These are phyloP conservation scores for Drosophila acutilabella DNA, from an alignment of 2,888 invertebrate genomes.

Conservation along the genomic window DNA sequence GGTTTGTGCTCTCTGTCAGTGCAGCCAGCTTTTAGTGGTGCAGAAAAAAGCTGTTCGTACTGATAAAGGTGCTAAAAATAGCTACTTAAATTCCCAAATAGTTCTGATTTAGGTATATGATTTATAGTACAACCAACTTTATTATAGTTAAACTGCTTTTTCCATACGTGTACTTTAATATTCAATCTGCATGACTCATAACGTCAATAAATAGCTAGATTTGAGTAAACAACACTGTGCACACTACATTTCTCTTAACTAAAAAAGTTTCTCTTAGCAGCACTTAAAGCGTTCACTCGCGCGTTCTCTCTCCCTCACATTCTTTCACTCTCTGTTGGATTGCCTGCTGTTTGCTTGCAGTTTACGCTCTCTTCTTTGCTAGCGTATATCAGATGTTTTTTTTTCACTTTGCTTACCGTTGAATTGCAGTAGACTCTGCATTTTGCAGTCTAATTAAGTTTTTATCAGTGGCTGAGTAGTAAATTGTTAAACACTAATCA, in stretches of 20 bases:
- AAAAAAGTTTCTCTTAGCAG: constrained; percentile 13
- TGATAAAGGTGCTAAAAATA: background rate
- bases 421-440: constrained; percentile 31
- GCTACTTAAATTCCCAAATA: background rate
- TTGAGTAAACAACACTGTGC: too few relatives aligned
- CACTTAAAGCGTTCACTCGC: background rate
- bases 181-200: too few relatives aligned
- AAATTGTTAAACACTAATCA: constrained; percentile 11
- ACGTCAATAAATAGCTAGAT: too few relatives aligned
- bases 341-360: background rate
- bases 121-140: too few relatives aligned
- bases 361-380: constrained; percentile 6
- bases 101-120: too few relatives aligned
- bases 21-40: background rate
- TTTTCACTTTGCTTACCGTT: constrained; percentile 51
- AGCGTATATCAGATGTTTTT: constrained; percentile 11
- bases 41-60: background rate
- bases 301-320: background rate
- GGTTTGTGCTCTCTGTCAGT: constrained; percentile 10
- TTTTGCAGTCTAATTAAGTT: constrained; percentile 20
- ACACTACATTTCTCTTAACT: background rate
- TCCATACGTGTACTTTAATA: too few relatives aligned
- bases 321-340: background rate
- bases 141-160: too few relatives aligned
- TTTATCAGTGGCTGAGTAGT: constrained; percentile 1